Evolutionary conservation across 2,888 invertebrate species (phyloP).

Genomic region (Pachydiplax longipennis): DNA sequence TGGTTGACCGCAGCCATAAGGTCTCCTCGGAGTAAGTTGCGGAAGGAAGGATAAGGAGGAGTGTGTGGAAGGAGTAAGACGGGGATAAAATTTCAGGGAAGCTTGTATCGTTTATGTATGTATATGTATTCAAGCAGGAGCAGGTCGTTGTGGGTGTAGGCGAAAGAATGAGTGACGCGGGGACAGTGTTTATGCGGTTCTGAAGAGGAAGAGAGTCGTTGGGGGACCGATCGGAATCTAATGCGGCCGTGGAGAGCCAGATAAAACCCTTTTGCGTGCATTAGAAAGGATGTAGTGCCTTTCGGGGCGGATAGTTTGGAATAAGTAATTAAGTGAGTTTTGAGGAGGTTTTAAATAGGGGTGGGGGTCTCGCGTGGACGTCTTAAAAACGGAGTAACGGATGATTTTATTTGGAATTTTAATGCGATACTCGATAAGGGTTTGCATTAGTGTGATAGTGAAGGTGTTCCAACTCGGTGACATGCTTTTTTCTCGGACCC

Average conservation of each 20-base stretch:
- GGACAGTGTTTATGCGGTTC: conserved; percentile 16
- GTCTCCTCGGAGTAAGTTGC: not conserved
- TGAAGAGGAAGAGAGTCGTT: conserved; percentile 25
- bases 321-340: conserved; percentile 21
- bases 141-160: not conserved
- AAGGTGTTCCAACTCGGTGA: too few relatives aligned
- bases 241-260: conserved; percentile 5
- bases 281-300: conserved; percentile 6
- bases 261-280: conserved; percentile 31
- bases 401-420: not conserved
- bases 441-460: not conserved
- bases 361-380: not conserved
- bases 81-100: conserved; percentile 10
- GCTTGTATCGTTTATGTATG: conserved; percentile 19
- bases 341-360: not conserved
- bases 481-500: too few relatives aligned
- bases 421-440: not conserved
- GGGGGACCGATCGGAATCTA: conserved; percentile 7
- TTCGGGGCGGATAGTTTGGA: conserved; percentile 17
- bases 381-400: not conserved
- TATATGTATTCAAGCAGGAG: conserved; percentile 31
- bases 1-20: not conserved
- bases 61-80: not conserved
- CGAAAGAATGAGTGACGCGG: conserved; percentile 20
- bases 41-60: not conserved